phyloP scores from a whole-genome alignment of 2,113 vertebrate species.

The Ameiurus melas region DNA sequence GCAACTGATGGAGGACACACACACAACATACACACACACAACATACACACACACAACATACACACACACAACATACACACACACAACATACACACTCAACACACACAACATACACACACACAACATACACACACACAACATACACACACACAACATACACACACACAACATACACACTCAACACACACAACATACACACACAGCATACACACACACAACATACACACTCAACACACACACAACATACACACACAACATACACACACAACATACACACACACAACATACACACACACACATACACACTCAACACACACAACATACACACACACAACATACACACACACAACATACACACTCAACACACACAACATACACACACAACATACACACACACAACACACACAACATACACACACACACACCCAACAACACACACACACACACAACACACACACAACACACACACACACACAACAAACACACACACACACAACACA shows the following conservation, averaged over 20 bases:
- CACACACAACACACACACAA: too few species aligned
- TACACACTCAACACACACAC: too few species aligned
- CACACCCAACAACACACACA: too few species aligned
- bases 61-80: too few species aligned
- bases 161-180: background rate
- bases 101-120: background rate
- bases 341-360: background rate
- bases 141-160: too few species aligned
- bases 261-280: background rate
- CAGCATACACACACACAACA: background rate
- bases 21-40: background rate
- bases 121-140: too few species aligned
- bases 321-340: background rate
- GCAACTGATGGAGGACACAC: background rate
- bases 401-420: background rate
- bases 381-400: background rate
- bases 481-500: too few species aligned
- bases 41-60: background rate
- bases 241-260: background rate
- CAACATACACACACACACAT: background rate
- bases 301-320: background rate
- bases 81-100: too few species aligned
- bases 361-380: background rate
- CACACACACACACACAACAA: too few species aligned
- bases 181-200: background rate